Percentiles rank a stretch among this genome's conserved stretches.
These are phyloP conservation scores for Bryconaethiops microstoma DNA, from an alignment of 2,797 vertebrate species.

Conservation along the genomic window DNA sequence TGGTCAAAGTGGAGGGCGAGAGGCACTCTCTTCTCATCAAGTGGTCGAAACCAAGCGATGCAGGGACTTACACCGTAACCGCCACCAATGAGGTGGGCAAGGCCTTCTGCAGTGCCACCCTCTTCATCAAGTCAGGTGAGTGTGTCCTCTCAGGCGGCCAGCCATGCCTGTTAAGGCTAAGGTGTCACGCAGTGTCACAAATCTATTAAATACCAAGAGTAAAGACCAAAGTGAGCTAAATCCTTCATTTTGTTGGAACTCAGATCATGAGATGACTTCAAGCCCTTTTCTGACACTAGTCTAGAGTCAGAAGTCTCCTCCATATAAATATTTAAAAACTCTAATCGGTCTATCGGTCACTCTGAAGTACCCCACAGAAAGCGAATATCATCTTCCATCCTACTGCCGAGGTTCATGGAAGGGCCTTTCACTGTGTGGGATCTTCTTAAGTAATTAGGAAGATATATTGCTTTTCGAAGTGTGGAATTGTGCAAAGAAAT, in stretches of 20 bases:
- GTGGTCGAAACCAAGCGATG: constrained; percentile 81
- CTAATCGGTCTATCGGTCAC: constrained; percentile 10
- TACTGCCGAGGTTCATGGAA: not conserved
- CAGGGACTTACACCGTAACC: constrained; percentile 86
- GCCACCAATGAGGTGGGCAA: constrained; percentile 89
- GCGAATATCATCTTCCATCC: not conserved
- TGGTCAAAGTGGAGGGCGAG: constrained; percentile 91
- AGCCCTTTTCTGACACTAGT: constrained; percentile 12
- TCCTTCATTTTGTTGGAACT: constrained; percentile 14
- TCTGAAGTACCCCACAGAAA: not conserved
- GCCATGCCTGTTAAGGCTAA: constrained; percentile 4
- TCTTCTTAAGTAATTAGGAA: not conserved
- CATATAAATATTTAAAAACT: constrained; percentile 35
- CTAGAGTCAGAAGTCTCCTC: constrained; percentile 37
- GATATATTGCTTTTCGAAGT: not conserved
- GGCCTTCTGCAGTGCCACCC: constrained; percentile 81
- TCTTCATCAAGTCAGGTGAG: constrained; percentile 89
- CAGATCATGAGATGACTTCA: constrained; percentile 29
- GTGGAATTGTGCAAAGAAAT: not conserved
- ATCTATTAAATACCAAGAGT: not conserved
- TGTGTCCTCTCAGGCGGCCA: constrained; percentile 26
- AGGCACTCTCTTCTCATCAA: constrained; percentile 88
- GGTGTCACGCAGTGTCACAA: not conserved
- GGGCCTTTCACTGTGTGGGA: not conserved
- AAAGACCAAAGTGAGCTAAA: constrained; percentile 2